Evolutionary conservation across 2,888 invertebrate genomes (phyloP).

Genomic region (Punctoribates punctum): DNA sequence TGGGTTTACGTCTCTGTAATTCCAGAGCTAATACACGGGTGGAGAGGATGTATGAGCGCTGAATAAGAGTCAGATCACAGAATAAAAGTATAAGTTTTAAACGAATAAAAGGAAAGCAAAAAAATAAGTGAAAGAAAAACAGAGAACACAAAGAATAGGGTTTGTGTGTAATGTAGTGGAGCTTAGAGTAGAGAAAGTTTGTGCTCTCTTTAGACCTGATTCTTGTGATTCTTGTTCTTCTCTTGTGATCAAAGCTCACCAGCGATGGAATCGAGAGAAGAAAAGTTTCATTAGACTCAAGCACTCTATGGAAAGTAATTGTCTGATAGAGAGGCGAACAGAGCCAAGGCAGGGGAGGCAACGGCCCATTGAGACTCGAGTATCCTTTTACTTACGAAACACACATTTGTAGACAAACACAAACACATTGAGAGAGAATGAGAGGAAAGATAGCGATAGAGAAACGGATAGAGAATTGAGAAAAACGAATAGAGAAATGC

Average conservation of each 20-base stretch:
- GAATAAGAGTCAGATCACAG: neutral
- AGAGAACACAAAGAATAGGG: neutral
- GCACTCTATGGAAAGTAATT: conserved; percentile 41
- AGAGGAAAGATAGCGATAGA: conserved; percentile 31
- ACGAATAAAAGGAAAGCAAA: conserved; percentile 6
- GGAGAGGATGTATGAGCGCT: neutral
- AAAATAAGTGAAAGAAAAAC: neutral
- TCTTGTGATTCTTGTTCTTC: conserved; percentile 5
- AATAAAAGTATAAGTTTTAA: conserved; percentile 13
- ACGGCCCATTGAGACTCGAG: conserved; percentile 38
- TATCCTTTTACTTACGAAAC: conserved; percentile 36
- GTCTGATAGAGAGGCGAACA: conserved; percentile 31
- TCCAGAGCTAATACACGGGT: neutral
- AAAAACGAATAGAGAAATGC: conserved; percentile 37
- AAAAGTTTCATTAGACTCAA: conserved; percentile 44
- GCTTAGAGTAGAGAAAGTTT: conserved; percentile 8
- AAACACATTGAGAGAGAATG: conserved; percentile 9
- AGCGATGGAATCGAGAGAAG: conserved; percentile 30
- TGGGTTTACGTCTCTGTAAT: neutral
- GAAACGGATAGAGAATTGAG: conserved; percentile 11
- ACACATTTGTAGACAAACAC: conserved; percentile 28
- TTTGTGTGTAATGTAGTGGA: neutral
- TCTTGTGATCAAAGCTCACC: conserved; percentile 29
- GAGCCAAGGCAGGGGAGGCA: conserved; percentile 18
- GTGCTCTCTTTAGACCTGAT: conserved; percentile 14